Evolutionary conservation across 2,888 invertebrate genomes (phyloP).

Genomic region (Amphiduros pacificus): DNA sequence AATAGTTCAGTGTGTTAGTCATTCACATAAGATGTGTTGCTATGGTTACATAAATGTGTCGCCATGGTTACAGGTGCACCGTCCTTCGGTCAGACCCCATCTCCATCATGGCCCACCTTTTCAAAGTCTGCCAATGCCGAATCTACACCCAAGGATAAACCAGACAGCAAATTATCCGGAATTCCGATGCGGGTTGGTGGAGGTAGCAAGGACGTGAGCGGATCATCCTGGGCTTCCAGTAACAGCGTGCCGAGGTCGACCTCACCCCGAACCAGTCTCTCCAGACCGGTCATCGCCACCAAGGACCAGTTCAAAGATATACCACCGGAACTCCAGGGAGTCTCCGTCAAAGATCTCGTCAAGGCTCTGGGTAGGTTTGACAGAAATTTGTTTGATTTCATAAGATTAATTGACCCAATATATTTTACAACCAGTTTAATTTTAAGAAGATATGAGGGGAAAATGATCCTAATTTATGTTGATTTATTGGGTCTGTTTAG

Average conservation of each 20-base stretch:
- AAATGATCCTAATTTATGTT: no score
- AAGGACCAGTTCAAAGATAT: conserved; percentile 28
- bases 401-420: no score
- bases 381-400: background rate
- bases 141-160: background rate
- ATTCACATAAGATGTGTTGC: no score
- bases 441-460: no score
- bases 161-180: background rate
- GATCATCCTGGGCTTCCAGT: background rate
- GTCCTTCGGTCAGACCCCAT: conserved; percentile 10
- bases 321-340: conserved; percentile 66
- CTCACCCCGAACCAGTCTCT: background rate
- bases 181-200: background rate
- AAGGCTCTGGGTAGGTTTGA: conserved; percentile 68
- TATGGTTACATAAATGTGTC: no score
- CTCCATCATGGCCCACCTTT: conserved; percentile 14
- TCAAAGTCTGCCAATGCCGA: background rate
- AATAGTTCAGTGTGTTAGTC: no score
- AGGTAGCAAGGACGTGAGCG: background rate
- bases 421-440: no score
- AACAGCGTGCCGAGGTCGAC: background rate
- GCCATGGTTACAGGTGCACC: no score
- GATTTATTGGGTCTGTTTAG: no score
- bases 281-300: background rate
- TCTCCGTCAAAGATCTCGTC: conserved; percentile 74